phyloP scores from a whole-genome alignment of 2,113 vertebrate genomes.

The Felis catus region F.catus_Fca126_mat1.0 CM031414.1:116851001-116851500 shows the following conservation, averaged over 20 bases:
- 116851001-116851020: not conserved
- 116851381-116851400: conserved; percentile 62
- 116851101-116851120: conserved; percentile 22
- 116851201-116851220: conserved; percentile 36
- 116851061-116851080: not conserved
- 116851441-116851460: conserved; percentile 65
- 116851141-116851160: not conserved
- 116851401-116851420: conserved; percentile 42
- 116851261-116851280: conserved; percentile 58
- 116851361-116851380: not conserved
- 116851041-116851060: not conserved
- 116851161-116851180: not conserved
- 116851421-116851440: conserved; percentile 66
- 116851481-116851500: not conserved
- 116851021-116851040: not conserved
- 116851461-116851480: not conserved
- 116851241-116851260: conserved; percentile 74
- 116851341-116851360: not conserved
- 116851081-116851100: conserved; percentile 13
- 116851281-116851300: conserved; percentile 60
- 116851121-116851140: not conserved
- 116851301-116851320: conserved; percentile 2
- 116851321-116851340: conserved; percentile 59
- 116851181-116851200: conserved; percentile 41
- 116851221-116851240: conserved; percentile 65